A percentile compares a stretch with the other conserved stretches of the same genome.
phyloP scores from a whole-genome alignment of 2,888 invertebrate genomes.

The Drosophila prolongata region DNA sequence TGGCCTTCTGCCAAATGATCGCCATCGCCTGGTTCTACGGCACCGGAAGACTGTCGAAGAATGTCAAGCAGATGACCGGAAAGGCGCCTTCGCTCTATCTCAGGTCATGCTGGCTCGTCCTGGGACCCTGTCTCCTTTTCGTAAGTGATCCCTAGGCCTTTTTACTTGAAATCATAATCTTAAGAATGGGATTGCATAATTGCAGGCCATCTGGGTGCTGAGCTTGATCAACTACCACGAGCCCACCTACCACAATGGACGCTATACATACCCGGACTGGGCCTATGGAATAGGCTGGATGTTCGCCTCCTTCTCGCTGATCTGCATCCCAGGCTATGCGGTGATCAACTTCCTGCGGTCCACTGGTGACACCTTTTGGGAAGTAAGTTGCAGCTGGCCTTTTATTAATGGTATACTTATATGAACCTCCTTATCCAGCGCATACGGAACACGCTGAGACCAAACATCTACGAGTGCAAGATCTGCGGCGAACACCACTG shows the following conservation, averaged over 20 bases:
- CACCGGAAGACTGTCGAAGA: slow-evolving; percentile 90
- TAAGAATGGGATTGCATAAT: neutral
- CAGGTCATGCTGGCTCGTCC: slow-evolving; percentile 93
- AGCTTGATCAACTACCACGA: slow-evolving; percentile 94
- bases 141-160: slow-evolving; percentile 81
- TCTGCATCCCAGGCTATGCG: slow-evolving; percentile 94
- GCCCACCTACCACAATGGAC: slow-evolving; percentile 92
- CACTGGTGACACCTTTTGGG: slow-evolving; percentile 89
- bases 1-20: slow-evolving; percentile 96
- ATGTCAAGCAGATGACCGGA: slow-evolving; percentile 96
- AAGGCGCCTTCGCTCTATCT: slow-evolving; percentile 92
- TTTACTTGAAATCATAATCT: too few relatives aligned
- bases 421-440: slow-evolving; percentile 86
- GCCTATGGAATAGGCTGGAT: slow-evolving; percentile 93
- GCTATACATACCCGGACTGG: slow-evolving; percentile 92
- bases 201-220: slow-evolving; percentile 93
- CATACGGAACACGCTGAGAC: slow-evolving; percentile 90
- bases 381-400: slow-evolving; percentile 86
- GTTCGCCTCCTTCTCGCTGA: slow-evolving; percentile 91
- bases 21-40: slow-evolving; percentile 97
- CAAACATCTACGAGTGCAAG: slow-evolving; percentile 90
- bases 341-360: slow-evolving; percentile 89
- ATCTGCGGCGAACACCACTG: slow-evolving; percentile 92
- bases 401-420: neutral
- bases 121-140: slow-evolving; percentile 91